Conservation (phyloP, 2,797 vertebrate genomes). For the Oreonectes daqikongensis region DNA sequence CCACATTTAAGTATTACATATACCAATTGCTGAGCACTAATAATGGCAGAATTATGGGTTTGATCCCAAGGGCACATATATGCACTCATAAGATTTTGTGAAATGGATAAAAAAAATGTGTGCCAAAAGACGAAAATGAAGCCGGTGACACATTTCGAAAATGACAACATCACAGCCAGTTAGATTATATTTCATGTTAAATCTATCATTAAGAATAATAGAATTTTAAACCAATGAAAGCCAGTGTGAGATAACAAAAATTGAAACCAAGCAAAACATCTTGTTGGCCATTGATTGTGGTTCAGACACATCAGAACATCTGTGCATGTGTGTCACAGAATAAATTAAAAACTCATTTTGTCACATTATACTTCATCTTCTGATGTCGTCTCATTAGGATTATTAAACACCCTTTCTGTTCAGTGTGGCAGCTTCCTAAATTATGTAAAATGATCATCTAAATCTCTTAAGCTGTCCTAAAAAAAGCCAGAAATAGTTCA, state of each 20-base stretch:
- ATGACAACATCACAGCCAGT: background rate
- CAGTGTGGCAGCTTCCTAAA: slow-evolving; percentile 11
- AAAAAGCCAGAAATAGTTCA: background rate
- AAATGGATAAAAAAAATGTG: background rate
- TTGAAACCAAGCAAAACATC: background rate
- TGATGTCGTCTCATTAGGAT: slow-evolving; percentile 40
- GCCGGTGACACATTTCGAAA: too few species aligned
- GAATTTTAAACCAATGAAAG: background rate
- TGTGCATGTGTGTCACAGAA: background rate
- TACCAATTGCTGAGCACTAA: background rate
- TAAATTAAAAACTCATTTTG: slow-evolving; percentile 11
- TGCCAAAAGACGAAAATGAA: too few species aligned
- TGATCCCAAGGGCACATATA: background rate
- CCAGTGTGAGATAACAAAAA: background rate
- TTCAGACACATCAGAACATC: background rate
- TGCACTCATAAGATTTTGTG: too few species aligned
- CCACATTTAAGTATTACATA: background rate
- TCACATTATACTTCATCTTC: slow-evolving; percentile 13
- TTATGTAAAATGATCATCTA: slow-evolving; percentile 24
- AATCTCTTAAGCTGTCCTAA: slow-evolving; percentile 15
- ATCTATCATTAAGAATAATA: background rate
- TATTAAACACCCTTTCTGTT: slow-evolving; percentile 39
- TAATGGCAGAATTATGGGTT: background rate
- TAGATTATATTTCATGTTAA: background rate
- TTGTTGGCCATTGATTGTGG: background rate